phyloP scores from a whole-genome alignment of 2,888 invertebrate species.

The Drosophila merina region DNA sequence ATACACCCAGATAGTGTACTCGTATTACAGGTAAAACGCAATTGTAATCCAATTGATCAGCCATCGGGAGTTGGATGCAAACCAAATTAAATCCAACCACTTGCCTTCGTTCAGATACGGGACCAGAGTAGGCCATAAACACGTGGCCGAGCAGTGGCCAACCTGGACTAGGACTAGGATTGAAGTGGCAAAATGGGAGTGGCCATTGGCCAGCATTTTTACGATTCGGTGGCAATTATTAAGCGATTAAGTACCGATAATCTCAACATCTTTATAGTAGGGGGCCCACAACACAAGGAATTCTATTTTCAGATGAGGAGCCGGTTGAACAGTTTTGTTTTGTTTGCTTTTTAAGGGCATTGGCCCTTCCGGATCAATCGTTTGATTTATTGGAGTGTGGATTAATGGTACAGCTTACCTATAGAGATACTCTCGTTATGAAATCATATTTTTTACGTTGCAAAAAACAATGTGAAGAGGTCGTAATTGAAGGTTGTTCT shows the following conservation, averaged over 20 bases:
- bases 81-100: slow-evolving; percentile 7
- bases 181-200: slow-evolving; percentile 6
- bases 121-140: slow-evolving; percentile 7
- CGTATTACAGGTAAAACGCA: slow-evolving; percentile 4
- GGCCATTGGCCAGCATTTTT: slow-evolving; percentile 14
- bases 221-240: slow-evolving; percentile 39
- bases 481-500: slow-evolving; percentile 26
- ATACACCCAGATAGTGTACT: slow-evolving; percentile 2
- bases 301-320: slow-evolving; percentile 19
- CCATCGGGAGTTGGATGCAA: slow-evolving; percentile 4
- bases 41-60: background rate
- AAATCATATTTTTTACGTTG: slow-evolving; percentile 5
- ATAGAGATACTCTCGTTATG: slow-evolving; percentile 4
- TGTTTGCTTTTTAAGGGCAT: slow-evolving; percentile 16
- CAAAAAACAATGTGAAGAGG: slow-evolving; percentile 1
- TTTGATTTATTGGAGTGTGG: slow-evolving; percentile 18
- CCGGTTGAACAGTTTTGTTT: slow-evolving; percentile 23
- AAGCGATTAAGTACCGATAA: slow-evolving; percentile 39
- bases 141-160: slow-evolving; percentile 23
- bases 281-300: slow-evolving; percentile 7
- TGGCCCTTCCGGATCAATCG: slow-evolving; percentile 1
- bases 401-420: slow-evolving; percentile 1
- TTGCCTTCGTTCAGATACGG: slow-evolving; percentile 9
- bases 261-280: slow-evolving; percentile 41
- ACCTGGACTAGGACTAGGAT: slow-evolving; percentile 15